phyloP scores from a whole-genome alignment of 2,888 invertebrate species.

The Calliopum simillimum region DNA sequence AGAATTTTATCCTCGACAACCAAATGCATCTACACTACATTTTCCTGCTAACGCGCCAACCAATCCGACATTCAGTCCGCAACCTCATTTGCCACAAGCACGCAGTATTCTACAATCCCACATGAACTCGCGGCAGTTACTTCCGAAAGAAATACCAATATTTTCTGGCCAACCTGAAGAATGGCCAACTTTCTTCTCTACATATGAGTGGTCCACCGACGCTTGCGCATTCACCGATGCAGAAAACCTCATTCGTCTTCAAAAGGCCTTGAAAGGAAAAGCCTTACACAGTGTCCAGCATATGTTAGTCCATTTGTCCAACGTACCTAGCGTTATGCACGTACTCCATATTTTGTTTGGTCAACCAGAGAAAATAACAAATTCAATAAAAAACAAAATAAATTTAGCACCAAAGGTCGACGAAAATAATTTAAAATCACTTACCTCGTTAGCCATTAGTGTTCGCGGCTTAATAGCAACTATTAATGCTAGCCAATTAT shows the following conservation, averaged over 20 bases:
- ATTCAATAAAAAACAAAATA: slow-evolving; percentile 31
- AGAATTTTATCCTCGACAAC: background rate
- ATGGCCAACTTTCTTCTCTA: slow-evolving; percentile 32
- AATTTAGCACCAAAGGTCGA: slow-evolving; percentile 22
- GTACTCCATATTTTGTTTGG: slow-evolving; percentile 31
- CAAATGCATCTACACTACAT: background rate
- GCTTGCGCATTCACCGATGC: too few relatives aligned
- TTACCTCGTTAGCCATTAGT: slow-evolving; percentile 34
- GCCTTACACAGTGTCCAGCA: slow-evolving; percentile 28
- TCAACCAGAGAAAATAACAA: too few relatives aligned
- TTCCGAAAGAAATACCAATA: slow-evolving; percentile 29
- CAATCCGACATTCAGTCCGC: background rate
- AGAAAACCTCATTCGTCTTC: slow-evolving; percentile 28
- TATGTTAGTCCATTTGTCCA: slow-evolving; percentile 32
- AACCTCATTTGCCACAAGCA: background rate
- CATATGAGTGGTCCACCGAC: slow-evolving; percentile 30
- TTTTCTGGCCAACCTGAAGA: slow-evolving; percentile 37
- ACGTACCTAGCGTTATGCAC: slow-evolving; percentile 12
- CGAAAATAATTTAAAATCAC: slow-evolving; percentile 29
- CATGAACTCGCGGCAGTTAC: slow-evolving; percentile 14
- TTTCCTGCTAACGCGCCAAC: background rate
- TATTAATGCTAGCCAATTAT: slow-evolving; percentile 30
- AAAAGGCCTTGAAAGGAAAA: slow-evolving; percentile 35
- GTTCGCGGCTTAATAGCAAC: slow-evolving; percentile 33
- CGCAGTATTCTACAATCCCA: background rate